Base-by-base conservation (phyloP, 2,888 invertebrate genomes). In the Drosophila quinaria region DNA sequence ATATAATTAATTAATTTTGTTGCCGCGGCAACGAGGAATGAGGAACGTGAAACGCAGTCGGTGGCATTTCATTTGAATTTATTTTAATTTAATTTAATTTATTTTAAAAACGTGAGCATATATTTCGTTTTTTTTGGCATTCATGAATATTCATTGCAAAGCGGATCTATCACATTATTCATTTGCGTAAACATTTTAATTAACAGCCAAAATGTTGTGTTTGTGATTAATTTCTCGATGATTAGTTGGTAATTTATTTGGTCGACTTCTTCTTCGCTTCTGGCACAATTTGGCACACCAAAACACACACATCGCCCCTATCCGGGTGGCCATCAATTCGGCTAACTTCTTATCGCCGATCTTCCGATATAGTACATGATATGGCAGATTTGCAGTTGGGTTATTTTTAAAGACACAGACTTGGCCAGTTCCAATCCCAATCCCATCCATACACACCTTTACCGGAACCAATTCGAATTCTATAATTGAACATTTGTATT, bases 1-100 rank as follows among this genome's bases (percentile, higher is more conserved):
- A 81, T 87, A 78, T 83, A 89, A 90, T 90, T 87, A 90, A 90
- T 89, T 83, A 83, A 87, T 80, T 88, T 85, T 74, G 77, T 87
- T 74, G 72, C 84, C 56, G 68, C 63, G 75, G 65, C 42, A 29
- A 29, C 29, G 29, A 29, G 5, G 25, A 46, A 33, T 49, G 63
- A 65, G 69, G 42, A 42, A 68, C 62, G 59, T 9, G 68, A 39
- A 44, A 41, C 68, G 35, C 62, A 52, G 68, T 74, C 64, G 80
- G 71, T 72, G 80, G 80, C 78, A 74, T 81, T 72, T 75, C 51
- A 51, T 39, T 52, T 60, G 56, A 78, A 83, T 84, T 86, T 80
- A 88, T 80, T 86, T 83, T 70, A 83, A 81, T 87, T 81, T 75
- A 86, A 88, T 86, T 86, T 70, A 85, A 83, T 85, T 84, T 77